A percentile compares a stretch with the other conserved stretches of the same genome.
Conservation (phyloP, 53 echinoderm and acorn worm species). For the Henricia sp. region DNA sequence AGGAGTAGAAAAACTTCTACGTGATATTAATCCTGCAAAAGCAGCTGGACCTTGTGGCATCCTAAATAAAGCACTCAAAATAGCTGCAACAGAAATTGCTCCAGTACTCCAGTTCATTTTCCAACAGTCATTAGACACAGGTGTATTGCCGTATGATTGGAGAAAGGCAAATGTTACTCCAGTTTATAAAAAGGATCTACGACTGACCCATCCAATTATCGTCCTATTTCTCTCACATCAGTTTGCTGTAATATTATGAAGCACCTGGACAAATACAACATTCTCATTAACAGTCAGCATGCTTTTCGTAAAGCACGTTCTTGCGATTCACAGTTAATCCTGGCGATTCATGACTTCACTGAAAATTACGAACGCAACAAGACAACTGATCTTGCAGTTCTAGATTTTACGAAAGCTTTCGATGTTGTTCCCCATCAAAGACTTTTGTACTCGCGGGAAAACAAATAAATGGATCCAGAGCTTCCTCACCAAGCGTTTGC, state of each 20-base stretch:
- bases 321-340: constrained; percentile 54
- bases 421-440: constrained; percentile 34
- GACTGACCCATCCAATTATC: constrained; percentile 57
- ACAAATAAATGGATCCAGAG: constrained; percentile 28
- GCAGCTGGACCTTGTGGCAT: constrained; percentile 22
- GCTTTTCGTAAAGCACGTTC: constrained; percentile 46
- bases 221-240: constrained; percentile 54
- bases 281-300: constrained; percentile 49
- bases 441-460: constrained; percentile 31
- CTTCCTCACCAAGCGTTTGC: constrained; percentile 34
- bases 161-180: constrained; percentile 42
- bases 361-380: constrained; percentile 5
- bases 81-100: constrained; percentile 32
- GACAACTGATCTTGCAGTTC: constrained; percentile 45
- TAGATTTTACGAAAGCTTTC: constrained; percentile 60
- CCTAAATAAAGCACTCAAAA: constrained; percentile 5
- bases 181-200: constrained; percentile 51
- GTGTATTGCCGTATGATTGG: constrained; percentile 55
- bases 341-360: constrained; percentile 36
- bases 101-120: constrained; percentile 37
- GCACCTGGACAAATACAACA: constrained; percentile 24
- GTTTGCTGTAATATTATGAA: constrained; percentile 54
- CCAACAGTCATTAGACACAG: constrained; percentile 53
- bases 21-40: constrained; percentile 1
- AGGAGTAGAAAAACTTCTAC: constrained; percentile 24